Evolutionary conservation across 2,888 invertebrate species (phyloP), one percentile per base, ranked within the genome.

Genomic region (Leptinotarsa juncta): DNA sequence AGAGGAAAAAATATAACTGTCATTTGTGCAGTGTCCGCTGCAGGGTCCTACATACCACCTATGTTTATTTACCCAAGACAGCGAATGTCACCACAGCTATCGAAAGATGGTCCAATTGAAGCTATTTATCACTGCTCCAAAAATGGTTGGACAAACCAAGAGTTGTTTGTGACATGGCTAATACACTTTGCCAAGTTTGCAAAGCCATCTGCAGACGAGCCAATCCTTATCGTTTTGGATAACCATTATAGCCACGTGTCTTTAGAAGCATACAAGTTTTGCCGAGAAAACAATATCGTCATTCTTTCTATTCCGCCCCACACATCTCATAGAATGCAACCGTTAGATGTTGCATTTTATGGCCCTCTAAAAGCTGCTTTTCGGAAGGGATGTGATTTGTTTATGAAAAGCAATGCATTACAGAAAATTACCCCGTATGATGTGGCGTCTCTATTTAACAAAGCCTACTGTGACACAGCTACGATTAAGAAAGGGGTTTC

Each of bases 41-140:
- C 86, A 65, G 85, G 88, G 15, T 67, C 75, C 10, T 88, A 80
- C 78, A 81, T 89, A 42, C 88, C 88, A 10, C 89, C 88, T 3
- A 87, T 89, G 87, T 88, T 89, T 79, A 88, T 89, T 65, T 89
- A 85, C 73, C 87, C 88, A 0, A 85, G 86, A 70, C 12, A 50
- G 50, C 12, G 50, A 50, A 82, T 87, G 85, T 85, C 84, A 67
- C 84, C 85, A 12, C 74, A 77, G 2, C 82, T 89, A 15, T 83
- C 86, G 75, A 82, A 83, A 73, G 81, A 80, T 73, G 50, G 50
- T 50, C 50, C 50, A 50, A 50, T 15, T 50, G 50, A 50, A 50
- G 12, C 50, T 50, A 65, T 50, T 50, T 50, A 50, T 16, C 15
- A 50, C 50, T 50, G 50, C 50, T 50, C 50, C 14, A 83, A 50